Evolutionary conservation across 2,113 vertebrate genomes (phyloP).

Genomic region (Zosterops japonicus): DNA sequence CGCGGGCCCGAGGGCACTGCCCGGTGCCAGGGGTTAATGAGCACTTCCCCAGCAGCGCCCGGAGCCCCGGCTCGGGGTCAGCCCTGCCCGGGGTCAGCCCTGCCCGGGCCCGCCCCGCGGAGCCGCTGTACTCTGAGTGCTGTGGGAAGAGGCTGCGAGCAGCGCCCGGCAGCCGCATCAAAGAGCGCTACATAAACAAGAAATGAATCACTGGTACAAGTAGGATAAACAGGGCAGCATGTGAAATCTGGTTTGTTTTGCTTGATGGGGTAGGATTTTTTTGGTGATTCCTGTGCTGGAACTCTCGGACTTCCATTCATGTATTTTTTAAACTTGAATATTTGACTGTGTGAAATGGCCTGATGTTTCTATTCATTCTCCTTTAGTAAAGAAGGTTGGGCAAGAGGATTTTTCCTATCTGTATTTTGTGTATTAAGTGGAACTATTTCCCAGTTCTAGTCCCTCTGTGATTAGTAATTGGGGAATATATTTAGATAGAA

Average conservation of each 20-base stretch:
- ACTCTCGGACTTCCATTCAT: background rate
- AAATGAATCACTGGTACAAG: background rate
- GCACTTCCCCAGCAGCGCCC: background rate
- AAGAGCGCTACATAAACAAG: background rate
- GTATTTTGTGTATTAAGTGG: background rate
- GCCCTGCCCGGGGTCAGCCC: background rate
- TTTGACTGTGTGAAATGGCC: background rate
- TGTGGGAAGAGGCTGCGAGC: background rate
- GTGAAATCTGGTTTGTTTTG: background rate
- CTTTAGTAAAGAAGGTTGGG: background rate
- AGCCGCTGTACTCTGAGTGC: background rate
- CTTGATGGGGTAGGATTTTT: background rate
- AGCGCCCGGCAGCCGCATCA: background rate
- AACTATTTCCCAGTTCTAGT: background rate
- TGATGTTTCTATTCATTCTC: background rate
- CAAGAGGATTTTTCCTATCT: background rate
- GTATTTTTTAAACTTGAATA: background rate
- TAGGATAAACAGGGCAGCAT: background rate
- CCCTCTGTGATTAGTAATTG: background rate
- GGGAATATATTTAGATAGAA: constrained; percentile 15
- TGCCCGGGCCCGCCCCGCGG: background rate
- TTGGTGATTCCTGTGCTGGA: background rate
- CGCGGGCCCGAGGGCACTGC: fast-evolving
- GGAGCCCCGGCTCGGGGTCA: fast-evolving
- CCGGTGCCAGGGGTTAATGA: background rate